Evolutionary conservation across 1,140 invertebrate genomes (phyloP).

Genomic region (Coptotermes formosanus): DNA sequence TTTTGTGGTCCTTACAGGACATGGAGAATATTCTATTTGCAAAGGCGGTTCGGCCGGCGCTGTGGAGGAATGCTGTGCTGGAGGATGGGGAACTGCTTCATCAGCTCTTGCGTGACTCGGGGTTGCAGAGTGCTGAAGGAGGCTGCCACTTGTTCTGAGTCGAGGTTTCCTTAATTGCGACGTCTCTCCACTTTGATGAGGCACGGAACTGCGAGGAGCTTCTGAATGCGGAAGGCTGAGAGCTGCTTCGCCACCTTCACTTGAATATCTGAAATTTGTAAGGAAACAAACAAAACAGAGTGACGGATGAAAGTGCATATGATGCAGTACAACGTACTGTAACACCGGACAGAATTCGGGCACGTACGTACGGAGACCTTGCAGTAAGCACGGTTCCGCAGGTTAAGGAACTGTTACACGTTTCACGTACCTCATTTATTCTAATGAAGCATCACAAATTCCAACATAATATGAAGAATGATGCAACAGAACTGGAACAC

Average conservation of each 20-base stretch:
- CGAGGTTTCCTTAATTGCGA: background rate
- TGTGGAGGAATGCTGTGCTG: background rate
- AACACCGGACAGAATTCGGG: too few relatives aligned
- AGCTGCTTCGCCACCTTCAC: background rate
- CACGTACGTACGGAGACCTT: too few relatives aligned
- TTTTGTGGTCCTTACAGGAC: conserved; percentile 35
- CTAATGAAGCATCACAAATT: too few relatives aligned
- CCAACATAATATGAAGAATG: too few relatives aligned
- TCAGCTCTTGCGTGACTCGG: background rate
- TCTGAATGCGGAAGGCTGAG: too few relatives aligned
- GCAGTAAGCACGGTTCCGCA: too few relatives aligned
- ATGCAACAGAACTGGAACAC: too few relatives aligned
- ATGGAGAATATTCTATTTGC: conserved; percentile 42
- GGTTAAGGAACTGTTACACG: too few relatives aligned
- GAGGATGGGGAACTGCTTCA: background rate
- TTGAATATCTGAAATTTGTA: background rate
- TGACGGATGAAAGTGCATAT: too few relatives aligned
- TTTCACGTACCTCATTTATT: too few relatives aligned
- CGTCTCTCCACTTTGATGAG: background rate
- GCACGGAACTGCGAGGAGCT: background rate
- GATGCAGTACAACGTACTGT: too few relatives aligned
- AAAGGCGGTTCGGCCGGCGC: background rate
- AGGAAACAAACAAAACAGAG: too few relatives aligned
- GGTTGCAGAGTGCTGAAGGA: background rate
- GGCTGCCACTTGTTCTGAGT: background rate